Percentiles rank a stretch among this genome's conserved stretches.
Conservation (phyloP, 1,140 invertebrate species). For the Drosophila ambigua region DNA sequence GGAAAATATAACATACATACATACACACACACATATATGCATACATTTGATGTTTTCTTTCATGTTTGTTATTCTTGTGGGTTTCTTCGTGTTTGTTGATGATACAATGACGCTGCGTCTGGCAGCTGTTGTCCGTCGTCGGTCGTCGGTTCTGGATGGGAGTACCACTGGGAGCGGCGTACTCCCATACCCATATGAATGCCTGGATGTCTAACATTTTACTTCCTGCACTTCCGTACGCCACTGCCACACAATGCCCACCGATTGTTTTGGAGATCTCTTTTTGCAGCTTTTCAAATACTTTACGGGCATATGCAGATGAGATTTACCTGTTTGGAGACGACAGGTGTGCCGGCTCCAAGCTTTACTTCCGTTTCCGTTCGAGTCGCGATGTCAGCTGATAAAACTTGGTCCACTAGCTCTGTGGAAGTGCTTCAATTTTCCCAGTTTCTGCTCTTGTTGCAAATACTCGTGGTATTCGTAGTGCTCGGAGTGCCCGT, state of each 20-base stretch:
- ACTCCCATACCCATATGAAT: constrained; percentile 18
- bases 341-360: constrained; percentile 46
- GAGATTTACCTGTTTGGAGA: constrained; percentile 48
- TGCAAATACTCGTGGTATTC: constrained; percentile 21
- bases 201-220: constrained; percentile 53
- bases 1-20: constrained; percentile 45
- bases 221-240: constrained; percentile 69
- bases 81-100: constrained; percentile 67
- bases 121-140: constrained; percentile 76
- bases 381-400: constrained; percentile 9
- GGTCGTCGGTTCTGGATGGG: constrained; percentile 33
- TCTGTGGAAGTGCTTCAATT: no score
- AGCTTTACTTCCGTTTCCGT: constrained; percentile 45
- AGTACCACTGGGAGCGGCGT: constrained; percentile 3
- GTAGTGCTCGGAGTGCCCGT: constrained; percentile 19
- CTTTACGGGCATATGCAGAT: constrained; percentile 10
- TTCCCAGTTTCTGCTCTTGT: constrained; percentile 6
- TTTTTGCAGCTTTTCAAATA: constrained; percentile 73
- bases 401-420: neutral
- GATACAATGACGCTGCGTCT: constrained; percentile 81
- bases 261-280: constrained; percentile 48
- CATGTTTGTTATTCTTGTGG: constrained; percentile 77
- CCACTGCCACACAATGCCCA: constrained; percentile 50
- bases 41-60: constrained; percentile 34
- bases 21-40: constrained; percentile 3